These are phyloP conservation scores for Condylura cristata DNA, from an alignment of 2,113 vertebrate species.

Conservation along the genomic window DNA sequence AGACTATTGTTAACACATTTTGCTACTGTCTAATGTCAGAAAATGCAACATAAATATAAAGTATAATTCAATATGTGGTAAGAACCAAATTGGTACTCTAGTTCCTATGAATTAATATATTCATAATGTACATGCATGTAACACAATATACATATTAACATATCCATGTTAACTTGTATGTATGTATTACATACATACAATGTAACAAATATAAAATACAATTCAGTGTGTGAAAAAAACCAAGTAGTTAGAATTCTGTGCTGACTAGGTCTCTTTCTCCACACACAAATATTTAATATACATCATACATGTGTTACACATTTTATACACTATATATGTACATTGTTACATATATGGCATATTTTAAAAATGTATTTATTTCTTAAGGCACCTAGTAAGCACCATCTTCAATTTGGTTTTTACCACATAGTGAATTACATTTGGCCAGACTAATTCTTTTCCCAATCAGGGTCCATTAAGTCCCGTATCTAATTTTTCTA, in stretches of 20 bases:
- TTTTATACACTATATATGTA: neutral
- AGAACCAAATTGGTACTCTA: neutral
- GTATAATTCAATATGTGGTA: neutral
- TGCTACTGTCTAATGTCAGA: conserved; percentile 6
- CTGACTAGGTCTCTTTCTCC: neutral
- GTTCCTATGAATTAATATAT: neutral
- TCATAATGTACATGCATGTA: neutral
- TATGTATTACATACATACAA: neutral
- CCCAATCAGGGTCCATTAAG: neutral
- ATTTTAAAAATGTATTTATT: neutral
- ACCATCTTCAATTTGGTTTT: neutral
- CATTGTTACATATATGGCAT: neutral
- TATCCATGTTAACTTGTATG: neutral
- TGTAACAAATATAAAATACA: neutral
- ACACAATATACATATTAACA: neutral
- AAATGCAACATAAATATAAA: conserved; percentile 24
- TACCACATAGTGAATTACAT: neutral
- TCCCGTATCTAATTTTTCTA: conserved; percentile 14
- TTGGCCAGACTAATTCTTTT: conserved; percentile 2
- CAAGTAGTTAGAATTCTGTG: neutral
- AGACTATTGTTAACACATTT: neutral
- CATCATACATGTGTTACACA: neutral
- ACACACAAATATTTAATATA: neutral
- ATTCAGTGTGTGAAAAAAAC: neutral
- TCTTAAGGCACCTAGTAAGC: neutral